Evolutionary conservation across 1,140 invertebrate genomes (phyloP), one percentile per base, ranked within the genome.

Genomic region (Samia ricini): DNA sequence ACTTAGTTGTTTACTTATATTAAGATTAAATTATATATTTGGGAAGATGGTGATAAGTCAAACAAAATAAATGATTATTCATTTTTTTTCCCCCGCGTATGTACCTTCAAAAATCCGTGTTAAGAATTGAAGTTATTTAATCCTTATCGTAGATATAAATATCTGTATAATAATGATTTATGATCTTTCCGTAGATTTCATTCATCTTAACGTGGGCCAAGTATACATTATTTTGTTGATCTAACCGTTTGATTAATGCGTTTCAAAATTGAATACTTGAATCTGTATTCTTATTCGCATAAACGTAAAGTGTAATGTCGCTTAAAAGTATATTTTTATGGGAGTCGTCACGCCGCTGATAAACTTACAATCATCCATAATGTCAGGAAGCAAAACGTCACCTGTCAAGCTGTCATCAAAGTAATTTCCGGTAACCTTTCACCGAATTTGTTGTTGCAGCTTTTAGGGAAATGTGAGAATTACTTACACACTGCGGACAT

Each of bases 361-460:
- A 29, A 29, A 29, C 26, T 63, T 56, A 63, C 61, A 68, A 48
- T 19, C 56, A 56, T 55, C 24, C 5, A 10, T 61, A 54, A 61
- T 63, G 61, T 61, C 61, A 62, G 59, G 58, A 61, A 64, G 54
- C 51, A 26, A 48, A 61, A 42, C 36, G 33, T 66, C 64, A 59
- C 50, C 56, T 66, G 64, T 66, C 54, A 58, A 51, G 24, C 22
- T 50, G 63, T 58, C 55, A 54, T 29, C 20, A 15, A 6, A 12
- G 24, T 59, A 59, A 59, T 59, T 50, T 49, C 36, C 57, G 19
- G 36, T 23, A 59, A 49, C 57, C 12, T 59, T 42, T 42, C n/a
- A 42, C 15, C 15, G 33, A 42, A 42, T 42, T 12, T 42, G 33
- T 1, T 42, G 33, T 42, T 1, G 4, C 12, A 12, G n/a, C 12